Base-by-base conservation (phyloP, 2,888 invertebrate genomes). In the Autographa gamma region DNA sequence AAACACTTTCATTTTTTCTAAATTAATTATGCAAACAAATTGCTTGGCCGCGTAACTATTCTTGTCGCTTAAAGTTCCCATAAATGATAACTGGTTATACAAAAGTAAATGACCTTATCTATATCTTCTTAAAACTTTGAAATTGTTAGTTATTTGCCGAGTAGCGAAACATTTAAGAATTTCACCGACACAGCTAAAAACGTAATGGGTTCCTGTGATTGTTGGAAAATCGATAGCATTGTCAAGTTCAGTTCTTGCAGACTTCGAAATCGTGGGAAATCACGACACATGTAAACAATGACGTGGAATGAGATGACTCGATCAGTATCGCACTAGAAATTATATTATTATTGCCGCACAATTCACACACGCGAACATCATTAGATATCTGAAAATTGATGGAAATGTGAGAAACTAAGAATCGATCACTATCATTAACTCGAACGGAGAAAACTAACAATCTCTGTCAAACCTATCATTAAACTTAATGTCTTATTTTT, bases 191-290 rank as follows among this genome's bases (percentile, higher is more conserved):
- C 82, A 73, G 76, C 74, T 86, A 83, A 85, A 85, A 86, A 81
- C 74, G 58, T 80, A 84, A 85, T 79, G 73, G 77, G 77, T 79
- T 83, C 85, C 85, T 83, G 73, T 68, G 79, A 83, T 81, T 84
- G 81, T 83, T 81, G 77, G 77, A 81, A 85, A 83, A 91, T 89
- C 86, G 85, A 82, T 83, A 74, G 76, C 84, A 91, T 89, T 91
- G 88, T 90, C 82, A 86, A 83, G 84, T 86, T 86, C 82, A 77
- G 75, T 86, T 87, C 86, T 88, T 86, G 86, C 82, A 78, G 76
- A 73, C 71, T 87, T 90, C 84, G 93, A 93, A 93, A 93, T 89
- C 93, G 93, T 93, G 94, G 76, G 94, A 93, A 90, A 79, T 66
- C 73, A 66, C 72, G 76, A 83, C 86, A 85, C 81, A 80, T 81